Base-by-base conservation (phyloP, 2,888 invertebrate genomes). In the Hedya salicella region DNA sequence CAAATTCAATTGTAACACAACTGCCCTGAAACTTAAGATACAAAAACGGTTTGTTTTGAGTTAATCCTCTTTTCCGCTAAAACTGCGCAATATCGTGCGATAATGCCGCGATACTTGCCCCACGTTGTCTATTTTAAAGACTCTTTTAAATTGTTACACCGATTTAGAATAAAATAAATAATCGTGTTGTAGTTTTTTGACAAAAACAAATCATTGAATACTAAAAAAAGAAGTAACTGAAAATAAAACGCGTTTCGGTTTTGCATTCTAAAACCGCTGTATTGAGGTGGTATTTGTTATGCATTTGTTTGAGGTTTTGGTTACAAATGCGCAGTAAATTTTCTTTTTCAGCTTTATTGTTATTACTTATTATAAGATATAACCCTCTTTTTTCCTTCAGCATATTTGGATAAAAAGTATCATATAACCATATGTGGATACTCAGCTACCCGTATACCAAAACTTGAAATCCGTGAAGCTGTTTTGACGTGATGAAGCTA, bases 1-100 rank as follows among this genome's bases (percentile, higher is more conserved):
- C 52, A 19, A 53, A 53, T 53, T 39, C 19, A n/a, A n/a, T 36
- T 52, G 19, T 52, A 52, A n/a, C 4, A 52, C 17, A 36, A 19
- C 13, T 13, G 13, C 52, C 9, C 14, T 50, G 25, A 30, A 30
- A 11, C 2, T n/a, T 36, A n/a, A 25, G 21, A 19, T 48, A 17
- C 21, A 21, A 48, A 21, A 48, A 48, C 0, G 25, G 13, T 25
- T 48, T 25, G 6, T 48, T 25, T 25, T 25, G 25, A 48, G 13
- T 36, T 36, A 36, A 1, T 8, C 8, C 36, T 11, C 36, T 36
- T 36, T 36, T 36, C 36, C 6, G 9, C 9, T 36, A 36, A 5
- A 36, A 25, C 3, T 9, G 36, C 9, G 13, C 9, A 36, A 1
- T 36, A 36, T 36, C 36, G 6, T 25, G 4, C 25, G 25, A 25